Conservation (phyloP, 2,113 vertebrate species). For the Mormoops blainvillei region DNA sequence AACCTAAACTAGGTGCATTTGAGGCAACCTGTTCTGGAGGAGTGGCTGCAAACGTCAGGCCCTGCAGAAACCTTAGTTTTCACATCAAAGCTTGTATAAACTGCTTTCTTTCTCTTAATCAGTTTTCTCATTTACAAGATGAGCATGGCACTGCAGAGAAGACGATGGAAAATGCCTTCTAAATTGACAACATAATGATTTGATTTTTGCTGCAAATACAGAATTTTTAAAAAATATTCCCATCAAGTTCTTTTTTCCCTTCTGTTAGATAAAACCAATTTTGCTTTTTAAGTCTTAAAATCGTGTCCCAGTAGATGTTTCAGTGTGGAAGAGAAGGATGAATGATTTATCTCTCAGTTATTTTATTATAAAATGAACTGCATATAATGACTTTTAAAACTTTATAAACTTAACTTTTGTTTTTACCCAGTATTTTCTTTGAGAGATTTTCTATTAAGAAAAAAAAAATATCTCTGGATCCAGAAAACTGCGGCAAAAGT, state of each 20-base stretch:
- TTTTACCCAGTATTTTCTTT: background rate
- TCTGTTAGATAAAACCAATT: constrained; percentile 40
- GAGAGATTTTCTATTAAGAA: constrained; percentile 12
- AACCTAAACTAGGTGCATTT: constrained; percentile 9
- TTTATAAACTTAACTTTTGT: constrained; percentile 8
- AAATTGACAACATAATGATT: constrained; percentile 46
- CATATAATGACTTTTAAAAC: background rate
- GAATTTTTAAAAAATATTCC: background rate
- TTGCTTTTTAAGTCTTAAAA: constrained; percentile 29
- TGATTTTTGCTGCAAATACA: constrained; percentile 22
- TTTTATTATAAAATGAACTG: constrained; percentile 26
- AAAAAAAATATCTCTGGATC: background rate
- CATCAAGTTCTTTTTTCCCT: background rate
- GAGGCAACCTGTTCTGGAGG: constrained; percentile 1
- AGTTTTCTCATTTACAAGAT: constrained; percentile 40
- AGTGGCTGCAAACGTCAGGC: background rate
- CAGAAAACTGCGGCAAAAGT: constrained; percentile 9
- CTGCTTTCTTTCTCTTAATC: constrained; percentile 35
- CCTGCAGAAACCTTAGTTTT: constrained; percentile 44
- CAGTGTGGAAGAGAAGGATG: background rate
- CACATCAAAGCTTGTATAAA: background rate
- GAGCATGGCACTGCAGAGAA: background rate
- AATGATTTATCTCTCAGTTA: constrained; percentile 10
- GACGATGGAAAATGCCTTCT: constrained; percentile 5
- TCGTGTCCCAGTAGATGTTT: background rate